Evolutionary conservation across 2,797 vertebrate genomes (phyloP), one percentile per base, ranked within the genome.

Genomic region (Cyprinella venusta): DNA sequence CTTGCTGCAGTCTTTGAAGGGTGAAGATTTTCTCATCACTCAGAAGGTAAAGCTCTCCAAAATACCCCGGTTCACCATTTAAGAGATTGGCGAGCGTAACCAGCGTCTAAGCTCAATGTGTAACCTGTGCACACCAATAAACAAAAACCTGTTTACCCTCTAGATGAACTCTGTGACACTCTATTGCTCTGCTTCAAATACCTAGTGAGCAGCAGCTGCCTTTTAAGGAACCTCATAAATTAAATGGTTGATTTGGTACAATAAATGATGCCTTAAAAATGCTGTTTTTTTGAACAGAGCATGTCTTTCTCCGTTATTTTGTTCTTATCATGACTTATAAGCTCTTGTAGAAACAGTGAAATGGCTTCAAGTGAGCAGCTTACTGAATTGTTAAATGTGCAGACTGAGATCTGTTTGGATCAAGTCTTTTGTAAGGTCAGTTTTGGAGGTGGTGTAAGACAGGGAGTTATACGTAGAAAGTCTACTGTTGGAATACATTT

Each of bases 11-110:
- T 54, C 85, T 88, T 89, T 90, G 88, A 81, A 64, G 61, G 84
- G 80, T 88, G 86, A 74, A 84, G 75, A 84, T 76, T 90, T 91
- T 90, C 90, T 89, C 84, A 87, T 86, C 79, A 80, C 85, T 88
- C 71, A 67, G 72, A 82, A 86, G 81, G 76, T 82, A 85, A 83
- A 84, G 69, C 85, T 85, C 79, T 87, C 84, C 80, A 87, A 88
- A 82, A 85, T 82, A 79, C 65, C 42, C 30, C 13, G 9, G 40
- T 65, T 75, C 18, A 33, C 48, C 36, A 68, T 82, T 82, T 56
- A 74, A 77, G 79, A 87, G 75, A 85, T 87, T 84, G 70, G 26
- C 45, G 54, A 64, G 56, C 50, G 38, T 40, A 65, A 16, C 59
- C 59, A 63, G 74, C 81, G 2, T 42, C 69, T 87, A 87, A 86